These are phyloP conservation scores for Caradrina clavipalpis DNA, from an alignment of 2,888 invertebrate genomes.

Conservation along the genomic window DNA sequence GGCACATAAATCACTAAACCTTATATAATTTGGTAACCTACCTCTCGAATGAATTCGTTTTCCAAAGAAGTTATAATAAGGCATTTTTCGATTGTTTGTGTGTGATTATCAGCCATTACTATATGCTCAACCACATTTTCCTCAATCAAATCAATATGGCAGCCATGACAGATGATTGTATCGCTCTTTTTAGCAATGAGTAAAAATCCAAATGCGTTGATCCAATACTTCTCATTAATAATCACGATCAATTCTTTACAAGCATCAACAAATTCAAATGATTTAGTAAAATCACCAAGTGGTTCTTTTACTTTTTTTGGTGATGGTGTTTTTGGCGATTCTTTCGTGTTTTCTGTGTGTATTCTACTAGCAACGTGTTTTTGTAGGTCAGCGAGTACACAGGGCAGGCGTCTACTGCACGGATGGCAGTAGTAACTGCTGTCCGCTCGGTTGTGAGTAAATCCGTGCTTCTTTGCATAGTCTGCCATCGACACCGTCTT, in stretches of 20 bases:
- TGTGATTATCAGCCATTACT: neutral
- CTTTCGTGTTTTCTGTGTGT: slow-evolving; percentile 35
- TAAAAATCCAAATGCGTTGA: slow-evolving; percentile 22
- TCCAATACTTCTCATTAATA: slow-evolving; percentile 36
- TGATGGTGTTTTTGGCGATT: neutral
- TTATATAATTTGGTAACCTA: neutral
- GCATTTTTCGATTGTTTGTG: neutral
- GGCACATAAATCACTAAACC: no score
- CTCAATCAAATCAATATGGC: slow-evolving; percentile 40
- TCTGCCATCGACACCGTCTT: slow-evolving; percentile 1
- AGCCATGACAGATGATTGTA: slow-evolving; percentile 32
- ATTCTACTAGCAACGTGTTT: slow-evolving; percentile 31
- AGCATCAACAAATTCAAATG: neutral
- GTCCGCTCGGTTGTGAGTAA: slow-evolving; percentile 40
- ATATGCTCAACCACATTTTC: slow-evolving; percentile 27
- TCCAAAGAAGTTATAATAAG: slow-evolving; percentile 35
- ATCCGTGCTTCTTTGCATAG: slow-evolving; percentile 37
- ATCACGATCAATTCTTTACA: fast-evolving
- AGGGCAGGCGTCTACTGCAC: slow-evolving; percentile 31
- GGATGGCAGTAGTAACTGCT: slow-evolving; percentile 43
- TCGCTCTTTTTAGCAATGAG: slow-evolving; percentile 12
- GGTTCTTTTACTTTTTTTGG: slow-evolving; percentile 14
- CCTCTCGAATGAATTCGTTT: slow-evolving; percentile 54
- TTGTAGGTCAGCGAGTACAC: slow-evolving; percentile 22
- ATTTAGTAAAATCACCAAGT: neutral